Conservation (phyloP, 2,797 vertebrate genomes). For the Tympanoctomys barrerae region DNA sequence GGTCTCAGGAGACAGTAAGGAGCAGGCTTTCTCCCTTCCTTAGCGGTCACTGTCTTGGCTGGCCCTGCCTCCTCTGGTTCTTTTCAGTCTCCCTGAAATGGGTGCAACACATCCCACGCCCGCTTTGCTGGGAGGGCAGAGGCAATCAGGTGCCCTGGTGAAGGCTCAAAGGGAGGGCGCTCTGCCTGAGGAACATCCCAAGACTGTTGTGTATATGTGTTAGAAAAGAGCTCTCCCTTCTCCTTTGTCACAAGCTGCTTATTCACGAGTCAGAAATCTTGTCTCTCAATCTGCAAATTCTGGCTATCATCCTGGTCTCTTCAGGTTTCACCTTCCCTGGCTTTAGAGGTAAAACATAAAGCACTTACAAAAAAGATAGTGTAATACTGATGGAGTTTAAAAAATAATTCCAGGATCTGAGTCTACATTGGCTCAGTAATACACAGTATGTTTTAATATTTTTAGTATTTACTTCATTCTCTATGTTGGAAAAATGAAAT, state of each 20-base stretch:
- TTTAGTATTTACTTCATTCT: not conserved
- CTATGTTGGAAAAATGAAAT: slow-evolving; percentile 1
- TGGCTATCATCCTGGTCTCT: not conserved
- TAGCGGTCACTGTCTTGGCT: not conserved
- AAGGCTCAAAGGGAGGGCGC: not conserved
- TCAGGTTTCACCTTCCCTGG: not conserved
- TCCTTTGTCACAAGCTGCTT: not conserved
- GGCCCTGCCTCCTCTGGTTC: not conserved
- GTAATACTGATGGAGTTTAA: not conserved
- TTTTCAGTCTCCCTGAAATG: not conserved
- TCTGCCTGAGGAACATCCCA: not conserved
- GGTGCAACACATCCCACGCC: not conserved
- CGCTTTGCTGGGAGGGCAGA: not conserved
- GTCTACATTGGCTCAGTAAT: not conserved
- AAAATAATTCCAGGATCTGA: not conserved
- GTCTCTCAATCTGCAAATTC: not conserved
- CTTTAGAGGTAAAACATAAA: not conserved
- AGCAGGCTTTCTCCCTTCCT: not conserved
- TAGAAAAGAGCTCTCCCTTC: not conserved
- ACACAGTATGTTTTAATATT: not conserved
- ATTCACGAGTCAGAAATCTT: not conserved
- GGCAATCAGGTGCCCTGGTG: not conserved
- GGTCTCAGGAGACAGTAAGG: not conserved
- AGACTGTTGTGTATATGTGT: not conserved
- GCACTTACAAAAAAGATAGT: not conserved